A percentile compares a stretch with the other conserved stretches of the same genome.
Conservation (phyloP, 2,797 vertebrate genomes). For the Propithecus deckenii region DNA sequence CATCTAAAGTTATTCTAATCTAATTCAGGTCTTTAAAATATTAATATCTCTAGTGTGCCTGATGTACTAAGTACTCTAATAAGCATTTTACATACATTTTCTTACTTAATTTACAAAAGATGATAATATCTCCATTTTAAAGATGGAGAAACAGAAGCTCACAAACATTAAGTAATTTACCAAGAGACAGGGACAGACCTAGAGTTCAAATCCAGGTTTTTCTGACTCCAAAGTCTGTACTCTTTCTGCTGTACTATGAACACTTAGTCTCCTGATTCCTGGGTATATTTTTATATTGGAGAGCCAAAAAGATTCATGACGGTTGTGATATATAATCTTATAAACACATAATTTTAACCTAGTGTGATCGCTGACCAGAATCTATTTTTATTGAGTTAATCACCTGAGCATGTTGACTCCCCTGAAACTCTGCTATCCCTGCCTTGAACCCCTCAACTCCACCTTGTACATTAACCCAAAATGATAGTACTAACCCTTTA, state of each 20-base stretch:
- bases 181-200: neutral
- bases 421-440: neutral
- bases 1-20: neutral
- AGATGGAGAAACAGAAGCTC: neutral
- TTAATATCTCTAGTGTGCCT: neutral
- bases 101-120: constrained; percentile 24
- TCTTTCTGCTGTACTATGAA: neutral
- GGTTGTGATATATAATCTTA: neutral
- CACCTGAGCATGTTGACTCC: neutral
- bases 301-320: neutral
- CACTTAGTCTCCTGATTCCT: neutral
- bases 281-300: neutral
- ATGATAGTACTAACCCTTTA: neutral
- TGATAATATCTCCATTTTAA: neutral
- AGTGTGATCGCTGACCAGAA: neutral
- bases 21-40: constrained; percentile 8
- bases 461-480: neutral
- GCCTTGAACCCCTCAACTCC: neutral
- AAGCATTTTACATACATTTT: constrained; percentile 16
- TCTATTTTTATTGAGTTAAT: constrained; percentile 25
- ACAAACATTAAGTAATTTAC: neutral
- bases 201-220: neutral
- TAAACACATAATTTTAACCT: constrained; percentile 4
- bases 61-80: neutral
- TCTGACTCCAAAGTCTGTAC: neutral